Evolutionary conservation across 2,888 invertebrate genomes (phyloP).

Genomic region (Lepidocyrtinus sp.): DNA sequence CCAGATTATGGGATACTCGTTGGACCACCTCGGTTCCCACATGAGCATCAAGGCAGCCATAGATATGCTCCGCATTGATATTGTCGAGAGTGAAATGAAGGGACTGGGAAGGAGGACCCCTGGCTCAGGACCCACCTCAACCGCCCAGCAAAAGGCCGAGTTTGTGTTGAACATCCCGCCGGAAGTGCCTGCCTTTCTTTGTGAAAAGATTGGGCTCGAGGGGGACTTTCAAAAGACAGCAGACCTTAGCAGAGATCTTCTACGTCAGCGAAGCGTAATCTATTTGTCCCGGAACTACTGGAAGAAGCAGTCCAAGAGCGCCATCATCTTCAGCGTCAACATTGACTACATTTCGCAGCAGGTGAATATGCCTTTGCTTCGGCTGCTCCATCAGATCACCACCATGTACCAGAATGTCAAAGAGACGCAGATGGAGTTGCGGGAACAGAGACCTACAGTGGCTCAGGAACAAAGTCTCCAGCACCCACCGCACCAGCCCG

Average conservation of each 20-base stretch:
- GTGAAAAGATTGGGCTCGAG: conserved; percentile 91
- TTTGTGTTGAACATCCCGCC: conserved; percentile 78
- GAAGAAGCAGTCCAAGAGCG: conserved; percentile 92
- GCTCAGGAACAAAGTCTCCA: no score
- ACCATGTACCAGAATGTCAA: conserved; percentile 98
- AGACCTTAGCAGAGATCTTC: conserved; percentile 76
- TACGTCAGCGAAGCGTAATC: conserved; percentile 80
- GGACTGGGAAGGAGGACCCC: conserved; percentile 62
- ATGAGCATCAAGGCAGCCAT: conserved; percentile 87
- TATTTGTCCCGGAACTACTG: conserved; percentile 90
- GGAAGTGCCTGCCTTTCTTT: conserved; percentile 91
- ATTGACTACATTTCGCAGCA: conserved; percentile 91
- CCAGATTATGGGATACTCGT: conserved; percentile 79
- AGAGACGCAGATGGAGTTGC: conserved; percentile 92
- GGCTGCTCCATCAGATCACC: conserved; percentile 94
- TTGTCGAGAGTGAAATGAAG: conserved; percentile 87
- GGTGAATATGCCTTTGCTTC: conserved; percentile 94
- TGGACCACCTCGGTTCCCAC: conserved; percentile 92
- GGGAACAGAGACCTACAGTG: conserved; percentile 76
- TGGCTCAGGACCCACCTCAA: conserved; percentile 12
- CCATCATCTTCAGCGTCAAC: conserved; percentile 90
- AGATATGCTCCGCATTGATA: conserved; percentile 92
- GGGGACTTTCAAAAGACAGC: conserved; percentile 81
- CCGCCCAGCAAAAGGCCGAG: conserved; percentile 38
- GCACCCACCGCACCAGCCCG: no score